phyloP scores from a whole-genome alignment of 2,888 invertebrate genomes.

The Pseudeuparius sepicola region DNA sequence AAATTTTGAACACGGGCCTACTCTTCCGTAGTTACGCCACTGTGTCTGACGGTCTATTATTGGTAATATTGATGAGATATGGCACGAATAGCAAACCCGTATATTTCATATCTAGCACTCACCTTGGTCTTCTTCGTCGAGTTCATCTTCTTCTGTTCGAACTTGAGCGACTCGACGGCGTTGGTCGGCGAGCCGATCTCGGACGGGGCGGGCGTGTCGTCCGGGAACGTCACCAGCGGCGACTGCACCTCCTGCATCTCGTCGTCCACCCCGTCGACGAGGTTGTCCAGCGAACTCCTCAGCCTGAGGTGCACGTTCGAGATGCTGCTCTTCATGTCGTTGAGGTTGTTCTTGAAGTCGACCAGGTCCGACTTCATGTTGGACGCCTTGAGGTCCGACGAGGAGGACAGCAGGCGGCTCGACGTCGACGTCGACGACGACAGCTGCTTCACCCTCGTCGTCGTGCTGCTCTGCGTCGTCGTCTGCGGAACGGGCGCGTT shows the following conservation, averaged over 20 bases:
- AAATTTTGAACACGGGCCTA: too few relatives aligned
- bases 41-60: too few relatives aligned
- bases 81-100: too few relatives aligned
- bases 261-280: slow-evolving; percentile 54
- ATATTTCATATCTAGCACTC: too few relatives aligned
- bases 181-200: slow-evolving; percentile 37
- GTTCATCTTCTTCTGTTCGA: slow-evolving; percentile 73
- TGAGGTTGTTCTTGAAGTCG: slow-evolving; percentile 73
- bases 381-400: slow-evolving; percentile 69
- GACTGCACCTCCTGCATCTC: slow-evolving; percentile 40
- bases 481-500: too few relatives aligned
- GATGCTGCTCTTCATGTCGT: slow-evolving; percentile 67
- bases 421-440: slow-evolving; percentile 41
- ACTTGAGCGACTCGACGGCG: slow-evolving; percentile 59
- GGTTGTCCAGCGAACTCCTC: slow-evolving; percentile 67
- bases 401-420: slow-evolving; percentile 31
- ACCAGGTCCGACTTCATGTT: slow-evolving; percentile 72
- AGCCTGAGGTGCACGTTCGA: slow-evolving; percentile 34
- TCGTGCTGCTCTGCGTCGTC: slow-evolving; percentile 51
- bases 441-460: slow-evolving; percentile 45
- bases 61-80: too few relatives aligned
- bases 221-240: slow-evolving; percentile 73
- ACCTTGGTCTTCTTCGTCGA: slow-evolving; percentile 67
- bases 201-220: slow-evolving; percentile 60
- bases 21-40: too few relatives aligned